Evolutionary conservation across 2,797 vertebrate species (phyloP), one percentile per base, ranked within the genome.

Genomic region (Syndactyla subalaris): DNA sequence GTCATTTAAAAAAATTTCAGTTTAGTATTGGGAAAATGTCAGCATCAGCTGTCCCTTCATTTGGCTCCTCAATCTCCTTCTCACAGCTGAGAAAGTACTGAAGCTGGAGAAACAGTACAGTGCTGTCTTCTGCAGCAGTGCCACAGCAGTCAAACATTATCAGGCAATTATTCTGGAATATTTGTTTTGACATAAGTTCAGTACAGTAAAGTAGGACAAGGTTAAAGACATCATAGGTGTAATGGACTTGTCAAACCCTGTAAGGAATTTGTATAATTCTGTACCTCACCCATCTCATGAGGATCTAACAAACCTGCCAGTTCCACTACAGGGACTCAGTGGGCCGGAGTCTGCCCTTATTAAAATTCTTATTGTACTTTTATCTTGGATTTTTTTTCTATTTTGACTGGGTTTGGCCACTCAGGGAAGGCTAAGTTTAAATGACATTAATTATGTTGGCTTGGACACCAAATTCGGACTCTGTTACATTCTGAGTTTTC

Each of bases 191-290:
- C 65, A 0, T 65, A 70, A 89, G 72, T 88, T 94, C 92, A 78
- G 91, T 59, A 66, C 85, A 92, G 82, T 88, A 63, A 92, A 88
- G 82, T 73, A 81, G 59, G 55, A 65, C 82, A 92, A 96, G 79
- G 91, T 95, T 94, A 95, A 95, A 96, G 74, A n/a, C 83, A 90
- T 93, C 85, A 84, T 36, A 94, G 80, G 70, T 87, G 92, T 88
- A 93, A 95, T 77, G 71, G 74, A 88, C 87, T 94, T 95, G 85
- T 96, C 87, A 96, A 95, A 92, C 32, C 59, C 89, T 52, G 27
- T 91, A 68, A 94, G 58, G 80, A 87, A 70, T 80, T 78, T 71
- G 61, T 80, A 9, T 93, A 72, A 84, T 85, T 61, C 54, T 86
- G 74, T 85, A 67, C 51, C 48, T 79, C 59, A n/a, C 52, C 46